Base-by-base conservation (phyloP, 1,140 invertebrate genomes). In the Lithobius niger region DNA sequence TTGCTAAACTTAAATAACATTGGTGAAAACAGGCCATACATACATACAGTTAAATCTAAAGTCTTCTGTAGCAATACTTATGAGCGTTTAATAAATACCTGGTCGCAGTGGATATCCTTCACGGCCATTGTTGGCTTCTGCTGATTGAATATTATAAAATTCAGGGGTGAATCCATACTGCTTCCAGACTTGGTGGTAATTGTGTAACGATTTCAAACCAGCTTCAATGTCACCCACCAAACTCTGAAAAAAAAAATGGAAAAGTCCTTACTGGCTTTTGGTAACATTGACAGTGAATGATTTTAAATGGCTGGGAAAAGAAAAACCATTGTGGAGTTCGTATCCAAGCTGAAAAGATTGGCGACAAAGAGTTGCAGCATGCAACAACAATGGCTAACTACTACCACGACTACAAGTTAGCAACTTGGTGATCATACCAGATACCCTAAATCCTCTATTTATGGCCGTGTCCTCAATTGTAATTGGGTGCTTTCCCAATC, bases 141-240 rank as follows among this genome's bases (percentile, higher is more conserved):
- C 65, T 60, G 89, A 84, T 2, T 84, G 80, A 60, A 98, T 88
- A 66, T 97, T 96, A 69, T 96, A 99, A 66, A 97, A 94, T 71
- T 99, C 96, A 1, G 96, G 95, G 1, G 89, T 86, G 67, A 97
- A 95, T 0, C 96, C 96, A 74, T 92, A 97, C 68, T 96, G 89
- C 61, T 85, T 85, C 88, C 88, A 94, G 0, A 99, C 88, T 64
- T 88, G 83, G 66, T 96, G 88, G 69, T 98, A 98, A 70, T 97
- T 97, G 63, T 92, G 84, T 26, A 99, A 74, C 3, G 92, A 90
- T 65, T 88, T 87, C 80, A 94, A 83, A 1, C 87, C 96, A 61
- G 84, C 82, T 59, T 83, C 82, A n/a, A 87, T 82, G 66, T 97
- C 88, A 6, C 92, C 75, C 43, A 73, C 54, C 61, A 77, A 61